Evolutionary conservation across 2,888 invertebrate species (phyloP).

Genomic region (Carcina quercana): DNA sequence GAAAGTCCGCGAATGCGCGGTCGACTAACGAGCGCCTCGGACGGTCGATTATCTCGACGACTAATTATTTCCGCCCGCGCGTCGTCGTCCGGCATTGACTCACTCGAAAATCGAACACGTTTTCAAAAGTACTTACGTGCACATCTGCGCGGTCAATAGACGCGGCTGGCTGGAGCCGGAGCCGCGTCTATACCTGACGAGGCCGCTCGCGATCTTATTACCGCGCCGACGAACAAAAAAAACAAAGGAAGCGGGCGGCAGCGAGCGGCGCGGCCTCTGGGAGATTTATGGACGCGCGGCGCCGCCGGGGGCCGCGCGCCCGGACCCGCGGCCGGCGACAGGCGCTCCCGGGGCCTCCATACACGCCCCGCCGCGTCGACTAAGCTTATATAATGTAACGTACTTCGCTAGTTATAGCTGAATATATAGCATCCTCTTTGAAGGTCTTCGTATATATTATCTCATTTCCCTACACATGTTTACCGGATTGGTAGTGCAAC

Average conservation of each 20-base stretch:
- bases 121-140: constrained; percentile 19
- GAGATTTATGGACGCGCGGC: constrained; percentile 67
- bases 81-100: constrained; percentile 24
- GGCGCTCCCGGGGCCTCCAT: constrained; percentile 4
- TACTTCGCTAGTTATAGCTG: too few species aligned
- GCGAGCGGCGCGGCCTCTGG: constrained; percentile 33
- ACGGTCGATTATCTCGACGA: constrained; percentile 44
- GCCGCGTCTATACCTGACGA: constrained; percentile 57
- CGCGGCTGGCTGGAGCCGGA: constrained; percentile 22
- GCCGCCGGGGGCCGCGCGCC: constrained; percentile 48
- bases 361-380: constrained; percentile 1
- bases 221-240: constrained; percentile 46
- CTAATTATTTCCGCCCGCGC: constrained; percentile 48
- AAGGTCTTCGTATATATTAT: too few species aligned
- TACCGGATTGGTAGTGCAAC: too few species aligned
- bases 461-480: too few species aligned
- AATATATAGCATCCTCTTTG: too few species aligned
- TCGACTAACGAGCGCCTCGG: constrained; percentile 17
- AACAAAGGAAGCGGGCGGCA: constrained; percentile 49
- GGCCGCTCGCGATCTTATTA: constrained; percentile 66
- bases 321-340: constrained; percentile 13
- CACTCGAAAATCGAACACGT: constrained; percentile 19
- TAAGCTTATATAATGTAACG: too few species aligned
- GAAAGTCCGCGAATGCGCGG: constrained; percentile 11
- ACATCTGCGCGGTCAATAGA: constrained; percentile 48